phyloP scores from a whole-genome alignment of 2,113 vertebrate genomes.

The Epinephelus moara region DNA sequence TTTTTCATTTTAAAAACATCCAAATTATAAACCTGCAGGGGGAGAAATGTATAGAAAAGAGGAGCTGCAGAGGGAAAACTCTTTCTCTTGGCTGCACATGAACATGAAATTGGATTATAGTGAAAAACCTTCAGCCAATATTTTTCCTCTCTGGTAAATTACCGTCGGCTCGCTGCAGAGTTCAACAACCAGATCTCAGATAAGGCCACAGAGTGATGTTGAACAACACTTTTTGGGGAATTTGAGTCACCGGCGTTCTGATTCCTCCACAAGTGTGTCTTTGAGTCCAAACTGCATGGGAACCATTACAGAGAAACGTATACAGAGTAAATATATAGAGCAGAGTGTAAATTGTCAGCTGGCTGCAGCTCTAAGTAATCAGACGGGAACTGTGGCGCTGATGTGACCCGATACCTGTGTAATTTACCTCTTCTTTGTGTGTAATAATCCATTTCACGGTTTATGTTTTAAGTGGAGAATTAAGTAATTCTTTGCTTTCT shows the following conservation, averaged over 20 bases:
- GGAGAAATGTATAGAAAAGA: neutral
- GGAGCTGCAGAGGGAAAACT: conserved; percentile 42
- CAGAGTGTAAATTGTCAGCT: conserved; percentile 56
- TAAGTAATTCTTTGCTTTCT: conserved; percentile 65
- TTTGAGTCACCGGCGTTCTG: conserved; percentile 21
- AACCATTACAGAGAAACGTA: conserved; percentile 72
- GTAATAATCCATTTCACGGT: conserved; percentile 71
- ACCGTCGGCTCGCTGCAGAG: conserved; percentile 43
- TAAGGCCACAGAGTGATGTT: conserved; percentile 54
- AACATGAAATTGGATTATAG: conserved; percentile 72
- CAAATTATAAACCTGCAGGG: neutral
- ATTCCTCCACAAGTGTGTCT: conserved; percentile 62
- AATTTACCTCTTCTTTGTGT: conserved; percentile 55
- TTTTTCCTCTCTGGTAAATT: conserved; percentile 71
- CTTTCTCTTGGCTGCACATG: conserved; percentile 44
- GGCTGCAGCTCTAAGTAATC: conserved; percentile 63
- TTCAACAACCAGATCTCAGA: conserved; percentile 69
- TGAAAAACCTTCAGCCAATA: conserved; percentile 57
- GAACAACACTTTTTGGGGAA: conserved; percentile 53
- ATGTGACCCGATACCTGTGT: conserved; percentile 61
- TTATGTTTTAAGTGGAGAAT: conserved; percentile 70
- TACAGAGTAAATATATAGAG: conserved; percentile 68
- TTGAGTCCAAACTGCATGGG: conserved; percentile 70
- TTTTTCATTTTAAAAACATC: neutral
- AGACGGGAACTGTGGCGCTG: conserved; percentile 36